Evolutionary conservation across 2,888 invertebrate species (phyloP).

Genomic region (Pimpla rufipes): DNA sequence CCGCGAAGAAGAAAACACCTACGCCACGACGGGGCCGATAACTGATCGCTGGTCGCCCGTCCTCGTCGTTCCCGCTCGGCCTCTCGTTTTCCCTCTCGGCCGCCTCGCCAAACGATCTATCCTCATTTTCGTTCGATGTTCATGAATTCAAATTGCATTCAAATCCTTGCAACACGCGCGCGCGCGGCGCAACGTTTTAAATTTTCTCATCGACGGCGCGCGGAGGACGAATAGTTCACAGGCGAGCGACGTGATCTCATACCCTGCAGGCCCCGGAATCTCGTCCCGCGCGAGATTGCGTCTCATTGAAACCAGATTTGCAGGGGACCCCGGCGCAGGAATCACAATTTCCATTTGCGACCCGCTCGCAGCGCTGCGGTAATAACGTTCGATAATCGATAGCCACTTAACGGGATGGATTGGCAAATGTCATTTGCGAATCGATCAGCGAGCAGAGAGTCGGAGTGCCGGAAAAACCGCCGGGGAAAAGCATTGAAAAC

Average conservation of each 20-base stretch:
- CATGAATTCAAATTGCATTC: conserved; percentile 59
- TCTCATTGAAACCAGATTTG: conserved; percentile 19
- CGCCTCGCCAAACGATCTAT: conserved; percentile 14
- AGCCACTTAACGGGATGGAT: conserved; percentile 40
- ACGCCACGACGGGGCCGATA: conserved; percentile 6
- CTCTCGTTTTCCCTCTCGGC: neutral
- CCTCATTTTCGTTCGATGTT: conserved; percentile 35
- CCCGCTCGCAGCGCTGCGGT: conserved; percentile 8
- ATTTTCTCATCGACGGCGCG: conserved; percentile 49
- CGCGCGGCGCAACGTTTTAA: conserved; percentile 32
- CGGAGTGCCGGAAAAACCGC: neutral
- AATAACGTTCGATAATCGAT: conserved; percentile 48
- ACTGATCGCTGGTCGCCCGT: conserved; percentile 15
- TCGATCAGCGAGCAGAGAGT: conserved; percentile 16
- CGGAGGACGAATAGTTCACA: conserved; percentile 18
- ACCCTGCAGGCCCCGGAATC: conserved; percentile 23
- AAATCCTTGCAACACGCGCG: conserved; percentile 26
- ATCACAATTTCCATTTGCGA: conserved; percentile 19
- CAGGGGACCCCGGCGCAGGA: neutral
- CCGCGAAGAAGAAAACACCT: conserved; percentile 42
- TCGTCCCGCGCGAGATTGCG: conserved; percentile 28
- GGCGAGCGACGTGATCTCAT: conserved; percentile 3
- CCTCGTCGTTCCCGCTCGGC: neutral
- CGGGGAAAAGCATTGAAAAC: neutral
- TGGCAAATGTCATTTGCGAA: conserved; percentile 52